phyloP scores from a whole-genome alignment of 1,140 invertebrate genomes.

The Ostrea edulis region DNA sequence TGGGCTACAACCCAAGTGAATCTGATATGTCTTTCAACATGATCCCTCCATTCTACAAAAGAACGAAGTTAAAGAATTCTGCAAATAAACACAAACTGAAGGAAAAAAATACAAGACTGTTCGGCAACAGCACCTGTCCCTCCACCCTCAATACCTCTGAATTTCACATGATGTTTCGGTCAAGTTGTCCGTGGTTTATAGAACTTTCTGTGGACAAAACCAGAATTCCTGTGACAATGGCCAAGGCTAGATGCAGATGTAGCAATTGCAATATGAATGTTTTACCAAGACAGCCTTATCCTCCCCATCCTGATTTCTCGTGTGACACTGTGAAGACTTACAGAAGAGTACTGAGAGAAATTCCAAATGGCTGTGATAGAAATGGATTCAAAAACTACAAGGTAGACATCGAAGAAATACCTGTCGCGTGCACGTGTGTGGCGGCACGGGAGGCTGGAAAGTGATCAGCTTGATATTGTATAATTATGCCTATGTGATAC shows the following conservation, averaged over 20 bases:
- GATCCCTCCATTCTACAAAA: not conserved
- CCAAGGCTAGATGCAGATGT: not conserved
- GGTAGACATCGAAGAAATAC: not conserved
- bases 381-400: not conserved
- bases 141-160: not conserved
- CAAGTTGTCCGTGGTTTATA: constrained; percentile 3
- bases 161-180: not conserved
- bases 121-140: not conserved
- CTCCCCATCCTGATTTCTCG: not conserved
- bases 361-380: not conserved
- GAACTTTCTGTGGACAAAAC: constrained; percentile 23
- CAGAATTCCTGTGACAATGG: constrained; percentile 23
- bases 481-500: too few relatives aligned
- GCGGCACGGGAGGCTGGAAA: not conserved
- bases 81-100: not conserved
- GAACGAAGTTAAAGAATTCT: not conserved
- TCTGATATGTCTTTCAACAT: not conserved
- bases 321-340: constrained; percentile 11
- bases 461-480: too few relatives aligned
- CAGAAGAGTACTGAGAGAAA: constrained; percentile 1
- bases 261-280: not conserved
- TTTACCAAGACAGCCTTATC: not conserved
- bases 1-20: not conserved
- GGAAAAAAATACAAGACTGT: not conserved
- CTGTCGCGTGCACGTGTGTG: not conserved